Percentiles rank a stretch among this genome's conserved stretches.
These are phyloP conservation scores for Crenuchus spilurus DNA, from an alignment of 2,797 vertebrate genomes.

Conservation along the genomic window DNA sequence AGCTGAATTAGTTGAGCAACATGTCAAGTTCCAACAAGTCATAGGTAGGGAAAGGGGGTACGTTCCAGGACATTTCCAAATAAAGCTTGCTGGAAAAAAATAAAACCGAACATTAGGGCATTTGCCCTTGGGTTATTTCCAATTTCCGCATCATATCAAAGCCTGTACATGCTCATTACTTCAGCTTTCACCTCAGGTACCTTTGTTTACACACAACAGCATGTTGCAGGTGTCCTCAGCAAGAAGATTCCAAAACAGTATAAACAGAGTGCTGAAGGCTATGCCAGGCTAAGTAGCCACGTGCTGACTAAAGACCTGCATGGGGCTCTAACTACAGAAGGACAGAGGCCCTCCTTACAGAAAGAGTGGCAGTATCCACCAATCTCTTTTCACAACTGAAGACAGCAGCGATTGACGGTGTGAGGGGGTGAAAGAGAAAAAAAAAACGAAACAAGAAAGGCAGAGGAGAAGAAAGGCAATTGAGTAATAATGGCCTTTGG, in stretches of 20 bases:
- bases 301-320: not conserved
- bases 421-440: not conserved
- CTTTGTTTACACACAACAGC: conserved; percentile 17
- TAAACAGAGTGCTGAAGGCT: conserved; percentile 2
- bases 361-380: conserved; percentile 5
- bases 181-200: not conserved
- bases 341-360: not conserved
- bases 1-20: conserved; percentile 22
- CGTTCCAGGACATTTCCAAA: not conserved
- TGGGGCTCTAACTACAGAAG: conserved; percentile 34
- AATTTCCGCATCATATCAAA: no score
- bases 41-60: not conserved
- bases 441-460: conserved; percentile 29
- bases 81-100: not conserved
- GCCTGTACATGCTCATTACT: no score
- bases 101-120: no score
- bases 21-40: conserved; percentile 28
- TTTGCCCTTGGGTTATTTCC: no score
- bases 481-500: conserved; percentile 65
- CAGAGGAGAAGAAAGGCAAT: conserved; percentile 52
- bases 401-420: conserved; percentile 43
- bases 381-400: conserved; percentile 39
- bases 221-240: not conserved
- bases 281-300: no score
- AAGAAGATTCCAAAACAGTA: conserved; percentile 4